Base-by-base conservation (phyloP, 2,113 vertebrate genomes). In the Hippocampus abdominalis region DNA sequence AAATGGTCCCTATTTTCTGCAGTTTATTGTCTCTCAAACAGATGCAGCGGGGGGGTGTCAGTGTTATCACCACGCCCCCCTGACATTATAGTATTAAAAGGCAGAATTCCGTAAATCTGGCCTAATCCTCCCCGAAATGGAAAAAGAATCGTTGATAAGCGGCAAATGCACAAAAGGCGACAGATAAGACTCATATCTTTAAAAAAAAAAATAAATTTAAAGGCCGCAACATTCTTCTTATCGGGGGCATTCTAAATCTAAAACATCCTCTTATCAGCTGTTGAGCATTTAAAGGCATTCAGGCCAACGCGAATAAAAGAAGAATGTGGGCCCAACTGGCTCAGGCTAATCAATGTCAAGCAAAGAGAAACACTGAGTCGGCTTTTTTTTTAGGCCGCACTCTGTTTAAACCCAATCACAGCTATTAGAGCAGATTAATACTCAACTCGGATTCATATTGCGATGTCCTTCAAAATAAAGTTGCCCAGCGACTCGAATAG, bases 121-220 rank as follows among this genome's bases (percentile, higher is more conserved):
- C 62, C 64, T 78, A 82, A 88, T 87, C 86, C 81, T 18, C 6
- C 65, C 75, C 82, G 46, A 73, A 87, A 86, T 86, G 73, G 66
- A 60, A 83, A 83, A 81, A 72, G 51, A 85, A 81, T 81, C 71
- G 56, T 54, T 80, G 84, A 87, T 88, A 88, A 86, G 86, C 74
- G 4, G 73, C 36, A 61, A 70, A 73, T 79, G 76, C 79, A 81
- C 79, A 83, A 75, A 83, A 74, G 66, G 69, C 73, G 68, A 59
- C 21, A 81, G 85, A 89, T 89, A 86, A 84, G 76, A 51, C 62
- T 29, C 74, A 69, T 76, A 74, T 81, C 78, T 81, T 75, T 80
- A 76, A 79, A 69, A 6, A 20, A 9, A 7, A 32, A 57, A 60
- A 60, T 18, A 60, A 56, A 36, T 36, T 6, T 36, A 36, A 48